Evolutionary conservation across 2,797 vertebrate species (phyloP), one percentile per base, ranked within the genome.

Genomic region (Falco naumanni): DNA sequence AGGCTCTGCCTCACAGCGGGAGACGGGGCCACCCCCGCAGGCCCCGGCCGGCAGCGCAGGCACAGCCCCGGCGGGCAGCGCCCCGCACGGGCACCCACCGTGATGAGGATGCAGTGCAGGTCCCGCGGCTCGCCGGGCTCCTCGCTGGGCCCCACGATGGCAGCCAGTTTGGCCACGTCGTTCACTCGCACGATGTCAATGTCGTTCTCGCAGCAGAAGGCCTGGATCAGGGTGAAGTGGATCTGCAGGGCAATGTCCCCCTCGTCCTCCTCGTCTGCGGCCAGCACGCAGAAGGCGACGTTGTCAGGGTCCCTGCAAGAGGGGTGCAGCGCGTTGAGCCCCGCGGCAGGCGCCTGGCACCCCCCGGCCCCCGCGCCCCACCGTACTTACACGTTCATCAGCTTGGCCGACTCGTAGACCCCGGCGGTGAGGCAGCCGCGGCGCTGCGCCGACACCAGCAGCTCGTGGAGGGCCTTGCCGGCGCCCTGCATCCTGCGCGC

Each of bases 181-280:
- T 98, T 98, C 93, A 99, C 98, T 22, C 99, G 95, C 78, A 99
- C 99, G 13, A 99, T 99, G 97, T 99, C 99, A 64, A 99, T 99
- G 97, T 99, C 98, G 75, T 99, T 99, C 97, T 99, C 99, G 24
- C 99, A 99, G 96, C 99, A 99, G 97, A 99, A 99, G 16, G 99
- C 99, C 97, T 99, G 99, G 97, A 99, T 99, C 84, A 99, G 98
- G 33, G 99, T 99, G 97, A 99, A 99, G 97, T 99, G 99, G 95
- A 99, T 99, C 98, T 99, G 99, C 90, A 99, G 98, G 10, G 99
- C 99, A 14, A 99, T 98, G 95, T 99, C 99, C 13, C 99, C 98
- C 94, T 99, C 98, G 51, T 99, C 99, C 84, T 99, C 98, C 95
- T 99, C 99, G 7, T 99, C 99, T 0, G 99, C 98, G 21, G 99